Conservation (phyloP, 2,888 invertebrate genomes). For the Drosophila cyrtoloma region DNA sequence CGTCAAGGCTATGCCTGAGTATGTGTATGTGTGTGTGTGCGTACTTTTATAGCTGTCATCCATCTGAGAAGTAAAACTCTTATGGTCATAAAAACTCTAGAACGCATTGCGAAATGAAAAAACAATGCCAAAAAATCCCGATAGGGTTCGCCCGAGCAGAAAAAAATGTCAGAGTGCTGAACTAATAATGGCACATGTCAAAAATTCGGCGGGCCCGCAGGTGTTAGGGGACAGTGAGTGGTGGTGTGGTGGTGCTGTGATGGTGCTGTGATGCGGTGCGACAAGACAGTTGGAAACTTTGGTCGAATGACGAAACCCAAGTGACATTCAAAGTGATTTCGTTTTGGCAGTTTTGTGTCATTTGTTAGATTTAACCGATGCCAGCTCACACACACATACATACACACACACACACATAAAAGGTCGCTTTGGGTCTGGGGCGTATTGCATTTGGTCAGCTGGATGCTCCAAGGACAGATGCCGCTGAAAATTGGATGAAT, state of each 20-base stretch:
- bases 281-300: constrained; percentile 47
- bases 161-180: constrained; percentile 80
- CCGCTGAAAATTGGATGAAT: constrained; percentile 6
- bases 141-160: constrained; percentile 39
- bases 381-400: constrained; percentile 36
- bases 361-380: constrained; percentile 76
- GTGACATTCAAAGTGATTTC: constrained; percentile 82
- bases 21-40: constrained; percentile 8
- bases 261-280: constrained; percentile 2
- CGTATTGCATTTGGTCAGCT: constrained; percentile 39
- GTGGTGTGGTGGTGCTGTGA: background rate
- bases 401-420: constrained; percentile 19
- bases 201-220: constrained; percentile 76
- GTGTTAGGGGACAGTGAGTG: constrained; percentile 8
- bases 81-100: constrained; percentile 78
- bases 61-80: constrained; percentile 77
- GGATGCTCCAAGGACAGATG: constrained; percentile 27
- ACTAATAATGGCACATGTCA: constrained; percentile 84
- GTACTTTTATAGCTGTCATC: constrained; percentile 76
- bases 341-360: constrained; percentile 82
- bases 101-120: constrained; percentile 60
- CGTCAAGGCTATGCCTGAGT: constrained; percentile 57
- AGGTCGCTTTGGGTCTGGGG: constrained; percentile 21
- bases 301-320: constrained; percentile 73
- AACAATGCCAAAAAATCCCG: constrained; percentile 56